phyloP scores from a whole-genome alignment of 2,797 vertebrate species.

The Mormyrus proboscirostris region DNA sequence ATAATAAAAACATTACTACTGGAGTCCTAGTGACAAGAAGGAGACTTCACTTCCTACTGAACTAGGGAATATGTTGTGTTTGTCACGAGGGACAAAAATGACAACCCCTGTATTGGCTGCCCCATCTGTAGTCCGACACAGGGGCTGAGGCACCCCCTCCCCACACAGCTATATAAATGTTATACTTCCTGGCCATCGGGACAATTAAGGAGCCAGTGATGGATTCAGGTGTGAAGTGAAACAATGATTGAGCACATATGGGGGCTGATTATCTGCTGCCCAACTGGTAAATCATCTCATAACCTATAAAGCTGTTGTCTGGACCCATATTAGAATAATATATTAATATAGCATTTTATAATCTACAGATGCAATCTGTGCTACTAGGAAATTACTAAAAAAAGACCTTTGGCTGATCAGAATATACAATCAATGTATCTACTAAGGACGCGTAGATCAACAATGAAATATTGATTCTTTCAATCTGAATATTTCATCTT shows the following conservation, averaged over 20 bases:
- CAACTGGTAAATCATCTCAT: neutral
- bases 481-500: neutral
- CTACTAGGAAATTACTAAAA: neutral
- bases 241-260: neutral
- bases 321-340: neutral
- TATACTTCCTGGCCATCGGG: neutral
- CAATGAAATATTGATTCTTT: neutral
- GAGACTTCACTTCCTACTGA: neutral
- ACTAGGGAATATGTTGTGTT: neutral
- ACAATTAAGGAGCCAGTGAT: neutral
- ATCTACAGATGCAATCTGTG: neutral
- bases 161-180: neutral
- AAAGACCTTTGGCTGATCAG: neutral
- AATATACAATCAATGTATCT: neutral
- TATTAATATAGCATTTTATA: neutral
- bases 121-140: neutral
- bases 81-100: neutral
- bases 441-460: neutral
- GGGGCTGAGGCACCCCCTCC: neutral
- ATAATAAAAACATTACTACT: neutral
- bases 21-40: neutral
- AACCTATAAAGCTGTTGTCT: neutral
- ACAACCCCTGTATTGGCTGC: neutral
- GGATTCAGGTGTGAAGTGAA: neutral
- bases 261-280: neutral